These are phyloP conservation scores for Callitettix versicolor DNA, from an alignment of 1,140 invertebrate species.

Conservation along the genomic window DNA sequence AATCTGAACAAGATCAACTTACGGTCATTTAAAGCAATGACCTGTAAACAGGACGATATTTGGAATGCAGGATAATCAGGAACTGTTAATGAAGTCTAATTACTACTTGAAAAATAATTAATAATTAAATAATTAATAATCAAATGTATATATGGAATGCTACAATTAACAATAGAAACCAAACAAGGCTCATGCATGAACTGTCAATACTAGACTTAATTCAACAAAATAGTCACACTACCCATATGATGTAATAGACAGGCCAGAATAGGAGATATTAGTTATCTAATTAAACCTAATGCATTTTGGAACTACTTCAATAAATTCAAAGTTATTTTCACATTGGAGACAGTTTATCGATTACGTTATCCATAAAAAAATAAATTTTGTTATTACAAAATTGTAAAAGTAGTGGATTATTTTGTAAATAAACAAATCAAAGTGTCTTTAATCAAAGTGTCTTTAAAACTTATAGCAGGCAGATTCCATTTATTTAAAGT, in stretches of 20 bases:
- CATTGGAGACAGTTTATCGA: neutral
- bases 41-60: neutral
- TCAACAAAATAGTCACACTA: too few species aligned
- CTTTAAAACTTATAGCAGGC: neutral
- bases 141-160: too few species aligned
- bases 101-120: neutral
- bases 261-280: too few species aligned
- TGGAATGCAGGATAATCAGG: neutral
- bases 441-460: too few species aligned
- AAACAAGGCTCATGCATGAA: too few species aligned
- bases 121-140: too few species aligned
- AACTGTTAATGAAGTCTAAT: neutral
- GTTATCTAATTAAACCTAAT: too few species aligned
- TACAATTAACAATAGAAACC: too few species aligned
- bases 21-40: neutral
- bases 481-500: neutral
- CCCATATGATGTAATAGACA: too few species aligned
- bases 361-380: neutral
- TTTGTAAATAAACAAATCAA: neutral
- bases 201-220: too few species aligned
- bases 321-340: neutral
- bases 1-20: neutral
- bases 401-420: neutral
- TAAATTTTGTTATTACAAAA: neutral
- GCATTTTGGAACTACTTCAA: neutral